Evolutionary conservation across 2,113 vertebrate genomes (phyloP).

Genomic region (Arvicanthis niloticus): DNA sequence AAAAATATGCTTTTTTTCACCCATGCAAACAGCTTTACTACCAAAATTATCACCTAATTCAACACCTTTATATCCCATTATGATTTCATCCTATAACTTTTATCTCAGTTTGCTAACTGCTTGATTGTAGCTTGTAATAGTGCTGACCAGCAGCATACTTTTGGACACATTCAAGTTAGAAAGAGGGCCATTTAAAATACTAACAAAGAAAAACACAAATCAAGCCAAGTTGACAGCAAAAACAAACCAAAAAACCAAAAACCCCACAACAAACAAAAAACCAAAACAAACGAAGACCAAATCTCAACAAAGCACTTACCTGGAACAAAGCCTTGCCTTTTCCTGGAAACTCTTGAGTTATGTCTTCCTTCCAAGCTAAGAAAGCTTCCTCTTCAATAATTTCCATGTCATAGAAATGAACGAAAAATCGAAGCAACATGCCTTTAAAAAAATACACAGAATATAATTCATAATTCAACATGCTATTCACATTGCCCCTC

Average conservation of each 20-base stretch:
- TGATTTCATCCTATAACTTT: neutral
- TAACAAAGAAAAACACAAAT: neutral
- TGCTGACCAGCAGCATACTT: neutral
- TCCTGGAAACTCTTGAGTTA: slow-evolving; percentile 99
- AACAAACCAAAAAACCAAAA: neutral
- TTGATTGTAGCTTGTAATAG: neutral
- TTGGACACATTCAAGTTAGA: neutral
- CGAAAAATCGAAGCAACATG: slow-evolving; percentile 99
- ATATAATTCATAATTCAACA: neutral
- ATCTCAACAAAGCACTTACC: slow-evolving; percentile 82
- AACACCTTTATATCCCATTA: neutral
- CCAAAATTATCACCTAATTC: neutral
- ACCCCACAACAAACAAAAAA: neutral
- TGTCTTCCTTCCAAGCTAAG: slow-evolving; percentile 99
- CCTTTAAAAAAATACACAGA: slow-evolving; percentile 83
- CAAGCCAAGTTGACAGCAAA: neutral
- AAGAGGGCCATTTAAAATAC: neutral
- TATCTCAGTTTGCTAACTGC: neutral
- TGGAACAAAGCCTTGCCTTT: slow-evolving; percentile 99
- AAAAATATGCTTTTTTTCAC: neutral
- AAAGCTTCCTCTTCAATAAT: slow-evolving; percentile 99
- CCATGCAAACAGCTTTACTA: neutral
- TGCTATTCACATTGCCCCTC: fast-evolving
- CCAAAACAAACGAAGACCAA: neutral
- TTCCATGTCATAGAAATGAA: slow-evolving; percentile 99